Base-by-base conservation (phyloP, 2,888 invertebrate genomes). In the Leucophenga maculata region DNA sequence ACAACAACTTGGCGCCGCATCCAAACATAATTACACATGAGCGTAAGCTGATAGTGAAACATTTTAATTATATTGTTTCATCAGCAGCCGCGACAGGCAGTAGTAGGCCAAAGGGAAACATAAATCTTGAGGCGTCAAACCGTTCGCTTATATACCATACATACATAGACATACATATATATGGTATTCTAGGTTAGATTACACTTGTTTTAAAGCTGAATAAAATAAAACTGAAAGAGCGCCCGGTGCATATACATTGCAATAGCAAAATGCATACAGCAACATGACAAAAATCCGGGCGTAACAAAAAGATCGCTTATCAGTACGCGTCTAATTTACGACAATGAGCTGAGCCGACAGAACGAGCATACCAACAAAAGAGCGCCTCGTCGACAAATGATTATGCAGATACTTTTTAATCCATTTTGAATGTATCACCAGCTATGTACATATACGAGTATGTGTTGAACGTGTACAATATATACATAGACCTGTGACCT, bases 261-360 rank as follows among this genome's bases (percentile, higher is more conserved):
- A 55, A 50, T 50, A 50, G 13, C 26, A 20, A 13, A 18, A 67
- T 73, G 48, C 48, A 18, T 62, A 68, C 57, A 57, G 57, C 73
- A 71, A 71, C 62, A 66, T 67, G 65, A 54, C 69, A 55, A 77
- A 77, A 75, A 74, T 72, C 70, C 71, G 70, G 67, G 72, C 55
- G 44, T 39, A 80, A 83, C 84, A 84, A 84, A 82, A 81, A 87
- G 86, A 87, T 87, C 83, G 76, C 76, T 85, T 81, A 83, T 87
- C 86, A 78, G 83, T 78, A 78, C 77, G 87, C 84, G 85, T 82
- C 85, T 86, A 86, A 87, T 87, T 87, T 87, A 87, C 87, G 86
- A 86, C 80, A 80, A 80, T 80, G 80, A 80, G 80, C 73, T 73
- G 77, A 71, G n/a, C n/a, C 80, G 68, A 72, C 73, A 59, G 16